A percentile compares a stretch with the other conserved stretches of the same genome.
Conservation (phyloP, 1,140 invertebrate species). For the Leptonema lineaticorne region DNA sequence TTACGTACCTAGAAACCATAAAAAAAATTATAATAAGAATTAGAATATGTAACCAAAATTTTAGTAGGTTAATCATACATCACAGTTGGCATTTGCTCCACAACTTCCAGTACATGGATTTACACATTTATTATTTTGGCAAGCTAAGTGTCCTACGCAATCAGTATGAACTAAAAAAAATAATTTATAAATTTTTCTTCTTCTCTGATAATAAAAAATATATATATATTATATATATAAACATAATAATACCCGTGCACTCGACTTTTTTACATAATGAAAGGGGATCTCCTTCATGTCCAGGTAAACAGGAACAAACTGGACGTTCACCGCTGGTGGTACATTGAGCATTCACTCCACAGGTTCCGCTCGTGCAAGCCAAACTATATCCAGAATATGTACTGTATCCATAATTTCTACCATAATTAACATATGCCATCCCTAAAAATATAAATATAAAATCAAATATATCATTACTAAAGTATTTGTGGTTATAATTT, state of each 20-base stretch:
- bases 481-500: too few relatives aligned
- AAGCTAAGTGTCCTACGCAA: constrained; percentile 68
- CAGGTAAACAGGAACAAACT: constrained; percentile 70
- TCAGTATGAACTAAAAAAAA: constrained; percentile 55
- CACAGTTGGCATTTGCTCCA: constrained; percentile 68
- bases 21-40: not conserved
- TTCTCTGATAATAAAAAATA: too few relatives aligned
- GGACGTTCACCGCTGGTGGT: constrained; percentile 61
- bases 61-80: constrained; percentile 59
- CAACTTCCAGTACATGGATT: constrained; percentile 79
- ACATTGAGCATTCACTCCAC: constrained; percentile 65
- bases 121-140: constrained; percentile 73
- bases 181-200: too few relatives aligned
- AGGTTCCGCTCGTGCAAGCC: constrained; percentile 53
- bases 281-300: constrained; percentile 71
- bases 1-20: constrained; percentile 62
- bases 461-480: too few relatives aligned
- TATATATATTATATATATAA: too few relatives aligned
- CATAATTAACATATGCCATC: not conserved
- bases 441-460: not conserved
- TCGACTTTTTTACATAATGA: constrained; percentile 64
- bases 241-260: constrained; percentile 57
- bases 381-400: constrained; percentile 26
- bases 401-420: too few relatives aligned
- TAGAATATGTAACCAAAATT: not conserved